Conservation (phyloP, 2,797 vertebrate genomes). For the Galaxias olidus region DNA sequence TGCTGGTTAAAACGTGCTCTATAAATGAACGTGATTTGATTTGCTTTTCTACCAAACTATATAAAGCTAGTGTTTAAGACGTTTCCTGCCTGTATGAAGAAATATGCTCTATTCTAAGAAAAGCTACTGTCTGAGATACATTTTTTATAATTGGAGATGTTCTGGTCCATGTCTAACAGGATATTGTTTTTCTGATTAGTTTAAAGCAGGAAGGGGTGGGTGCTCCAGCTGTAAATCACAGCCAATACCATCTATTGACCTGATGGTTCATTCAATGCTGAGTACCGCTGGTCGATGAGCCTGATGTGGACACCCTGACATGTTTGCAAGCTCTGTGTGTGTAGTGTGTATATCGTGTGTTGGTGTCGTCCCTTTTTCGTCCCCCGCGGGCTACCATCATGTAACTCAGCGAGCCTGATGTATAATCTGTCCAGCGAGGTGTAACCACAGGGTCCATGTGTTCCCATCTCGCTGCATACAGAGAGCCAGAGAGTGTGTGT, state of each 20-base stretch:
- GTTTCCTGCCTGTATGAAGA: too few relatives aligned
- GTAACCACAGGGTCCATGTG: slow-evolving; percentile 20
- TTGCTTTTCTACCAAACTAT: too few relatives aligned
- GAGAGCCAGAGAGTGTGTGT: not conserved
- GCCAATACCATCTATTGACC: slow-evolving; percentile 50
- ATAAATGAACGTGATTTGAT: too few relatives aligned
- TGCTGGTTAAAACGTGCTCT: too few relatives aligned
- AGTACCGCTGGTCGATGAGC: slow-evolving; percentile 7
- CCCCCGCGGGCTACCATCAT: not conserved
- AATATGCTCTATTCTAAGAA: too few relatives aligned
- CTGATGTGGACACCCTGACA: slow-evolving; percentile 9
- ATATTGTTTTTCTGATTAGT: slow-evolving; percentile 21
- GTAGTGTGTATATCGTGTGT: slow-evolving; percentile 4
- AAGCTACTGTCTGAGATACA: not conserved
- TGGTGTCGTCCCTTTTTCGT: not conserved
- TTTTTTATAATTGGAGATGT: not conserved
- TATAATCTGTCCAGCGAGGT: slow-evolving; percentile 30
- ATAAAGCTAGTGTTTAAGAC: too few relatives aligned
- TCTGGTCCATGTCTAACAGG: slow-evolving; percentile 5
- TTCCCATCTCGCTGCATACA: slow-evolving; percentile 18
- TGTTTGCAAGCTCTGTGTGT: slow-evolving; percentile 15
- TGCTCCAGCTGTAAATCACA: slow-evolving; percentile 45
- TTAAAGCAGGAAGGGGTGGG: slow-evolving; percentile 16
- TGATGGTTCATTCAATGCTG: slow-evolving; percentile 28
- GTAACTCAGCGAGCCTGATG: slow-evolving; percentile 14